phyloP scores from a whole-genome alignment of 2,113 vertebrate genomes.

The Xyrauchen texanus region DNA sequence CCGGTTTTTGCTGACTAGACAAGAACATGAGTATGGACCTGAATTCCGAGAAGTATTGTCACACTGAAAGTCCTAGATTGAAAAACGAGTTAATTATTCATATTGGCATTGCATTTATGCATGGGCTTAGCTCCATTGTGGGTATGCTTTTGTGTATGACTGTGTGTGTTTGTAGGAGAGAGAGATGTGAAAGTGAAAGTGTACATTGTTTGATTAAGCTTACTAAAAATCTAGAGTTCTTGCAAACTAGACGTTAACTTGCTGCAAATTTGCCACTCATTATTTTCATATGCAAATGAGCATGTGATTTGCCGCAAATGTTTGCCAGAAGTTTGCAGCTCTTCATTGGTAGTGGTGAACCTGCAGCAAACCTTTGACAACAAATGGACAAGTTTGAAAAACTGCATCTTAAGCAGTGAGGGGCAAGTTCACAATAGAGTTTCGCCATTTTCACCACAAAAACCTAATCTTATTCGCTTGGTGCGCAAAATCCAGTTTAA shows the following conservation, averaged over 20 bases:
- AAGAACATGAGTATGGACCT: slow-evolving; percentile 55
- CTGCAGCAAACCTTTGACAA: no score
- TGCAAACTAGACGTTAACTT: no score
- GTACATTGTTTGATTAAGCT: background rate
- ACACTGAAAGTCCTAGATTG: slow-evolving; percentile 4
- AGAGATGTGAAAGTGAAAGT: slow-evolving; percentile 1
- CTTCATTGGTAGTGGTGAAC: no score
- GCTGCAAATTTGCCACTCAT: no score
- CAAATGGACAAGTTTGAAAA: background rate
- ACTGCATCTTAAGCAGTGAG: background rate
- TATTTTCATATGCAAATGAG: no score
- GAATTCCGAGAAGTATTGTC: background rate
- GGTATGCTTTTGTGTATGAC: background rate
- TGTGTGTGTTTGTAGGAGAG: background rate
- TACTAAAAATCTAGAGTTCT: no score
- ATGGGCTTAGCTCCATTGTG: slow-evolving; percentile 8
- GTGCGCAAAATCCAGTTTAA: no score
- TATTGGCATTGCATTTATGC: slow-evolving; percentile 24
- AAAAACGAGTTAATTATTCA: slow-evolving; percentile 16
- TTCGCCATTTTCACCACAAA: no score
- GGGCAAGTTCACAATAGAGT: no score
- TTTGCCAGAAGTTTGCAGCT: no score
- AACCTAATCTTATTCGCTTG: no score
- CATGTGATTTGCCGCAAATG: no score
- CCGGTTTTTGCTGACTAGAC: slow-evolving; percentile 54